Evolutionary conservation across 2,113 vertebrate genomes (phyloP), one percentile per base, ranked within the genome.

Genomic region (Opisthocomus hoazin): DNA sequence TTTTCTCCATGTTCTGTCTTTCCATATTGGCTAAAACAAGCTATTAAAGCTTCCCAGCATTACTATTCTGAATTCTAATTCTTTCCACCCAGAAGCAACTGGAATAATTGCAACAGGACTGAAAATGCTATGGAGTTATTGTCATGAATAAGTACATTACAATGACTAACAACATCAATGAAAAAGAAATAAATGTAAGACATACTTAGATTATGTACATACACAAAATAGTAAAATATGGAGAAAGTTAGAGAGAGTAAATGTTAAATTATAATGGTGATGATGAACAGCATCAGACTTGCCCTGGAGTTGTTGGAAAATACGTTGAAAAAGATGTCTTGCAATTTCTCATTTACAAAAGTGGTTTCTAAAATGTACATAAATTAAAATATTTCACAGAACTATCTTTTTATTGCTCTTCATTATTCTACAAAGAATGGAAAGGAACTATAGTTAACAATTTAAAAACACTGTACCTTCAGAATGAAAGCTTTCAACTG

Each of bases 341-440:
- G 6, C 27, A 87, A 68, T 24, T 46, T 94, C 87, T 97, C 53
- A 90, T 79, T 96, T 96, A 90, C 43, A 12, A 93, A 87, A 96
- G 84, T 66, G 46, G 22, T 93, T 87, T 95, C 32, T 88, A 88
- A 94, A 95, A 76, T 57, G 64, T 56, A n/a, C 53, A 94, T 90
- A 96, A 92, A 92, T 95, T 87, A 95, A 97, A 83, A 93, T 90
- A 80, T 90, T 88, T 93, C 36, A 37, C 21, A 71, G 41, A 89
- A 51, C 37, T 92, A 27, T 87, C n/a, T 77, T 93, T 94, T 82
- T 89, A 93, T 85, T 79, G 32, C 24, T 76, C 30, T 83, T 86
- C 80, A 53, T 97, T 95, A 51, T 96, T 83, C 17, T 65, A 0
- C 78, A 41, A 69, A 94, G 69, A 78, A 69, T 75, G 27, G 56